Percentiles rank a stretch among this genome's conserved stretches.
These are phyloP conservation scores for Drosophila gunungcola DNA, from an alignment of 1,140 invertebrate genomes.

Conservation along the genomic window DNA sequence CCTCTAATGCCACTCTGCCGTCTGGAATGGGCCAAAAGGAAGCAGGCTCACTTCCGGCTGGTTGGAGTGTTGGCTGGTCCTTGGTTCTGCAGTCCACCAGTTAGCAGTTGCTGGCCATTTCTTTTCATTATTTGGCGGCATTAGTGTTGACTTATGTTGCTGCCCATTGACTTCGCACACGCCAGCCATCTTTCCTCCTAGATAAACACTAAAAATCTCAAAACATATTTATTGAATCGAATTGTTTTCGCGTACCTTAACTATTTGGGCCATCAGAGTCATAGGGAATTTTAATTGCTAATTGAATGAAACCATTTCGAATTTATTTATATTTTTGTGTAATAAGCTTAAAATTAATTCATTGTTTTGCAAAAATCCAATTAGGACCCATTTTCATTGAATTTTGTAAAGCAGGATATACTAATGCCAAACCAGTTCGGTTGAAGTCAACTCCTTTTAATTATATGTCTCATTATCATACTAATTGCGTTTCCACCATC, in stretches of 20 bases:
- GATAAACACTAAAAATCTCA: too few species aligned
- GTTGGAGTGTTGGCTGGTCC: slow-evolving; percentile 11
- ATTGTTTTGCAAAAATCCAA: slow-evolving; percentile 28
- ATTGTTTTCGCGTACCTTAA: background rate
- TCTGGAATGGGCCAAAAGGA: background rate
- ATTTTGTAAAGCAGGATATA: slow-evolving; percentile 1
- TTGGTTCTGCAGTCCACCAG: slow-evolving; percentile 33
- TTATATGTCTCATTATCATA: slow-evolving; percentile 51
- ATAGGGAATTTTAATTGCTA: background rate
- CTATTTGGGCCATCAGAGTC: background rate
- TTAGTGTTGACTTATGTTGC: slow-evolving; percentile 68
- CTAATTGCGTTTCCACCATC: slow-evolving; percentile 51
- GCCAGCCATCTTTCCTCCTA: background rate
- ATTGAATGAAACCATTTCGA: background rate
- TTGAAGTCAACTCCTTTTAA: slow-evolving; percentile 36
- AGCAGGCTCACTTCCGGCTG: slow-evolving; percentile 49
- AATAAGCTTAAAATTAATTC: slow-evolving; percentile 15
- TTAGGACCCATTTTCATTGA: slow-evolving; percentile 5
- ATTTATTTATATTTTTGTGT: background rate
- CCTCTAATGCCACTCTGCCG: slow-evolving; percentile 51
- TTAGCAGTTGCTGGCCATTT: slow-evolving; percentile 48
- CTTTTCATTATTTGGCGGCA: slow-evolving; percentile 68
- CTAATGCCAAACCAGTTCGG: slow-evolving; percentile 11
- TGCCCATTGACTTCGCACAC: slow-evolving; percentile 61
- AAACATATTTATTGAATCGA: slow-evolving; percentile 4